Evolutionary conservation across 2,113 vertebrate genomes (phyloP), one percentile per base, ranked within the genome.

Genomic region (Aythya baeri): DNA sequence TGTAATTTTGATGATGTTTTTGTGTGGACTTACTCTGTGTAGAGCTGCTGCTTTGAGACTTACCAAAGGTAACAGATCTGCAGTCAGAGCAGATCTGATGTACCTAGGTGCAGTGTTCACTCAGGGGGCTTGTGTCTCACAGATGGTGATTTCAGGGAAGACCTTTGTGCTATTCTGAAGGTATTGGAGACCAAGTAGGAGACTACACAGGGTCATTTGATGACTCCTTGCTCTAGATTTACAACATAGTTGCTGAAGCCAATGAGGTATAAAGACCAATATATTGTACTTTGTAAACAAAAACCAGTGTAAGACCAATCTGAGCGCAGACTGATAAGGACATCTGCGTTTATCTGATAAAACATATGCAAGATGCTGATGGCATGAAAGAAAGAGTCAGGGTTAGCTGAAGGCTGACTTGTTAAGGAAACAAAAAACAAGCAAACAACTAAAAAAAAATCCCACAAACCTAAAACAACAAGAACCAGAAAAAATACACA

Each of bases 331-430:
- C 31, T 95, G 66, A 72, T 81, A 36, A 80, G 32, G 13, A 67
- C n/a, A 11, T 36, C 65, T 66, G 18, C 26, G 32, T 93, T 96
- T 95, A 80, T 88, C 52, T 90, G 58, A 50, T 74, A 55, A 23
- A 88, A 67, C 18, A 88, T 58, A 88, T 55, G 79, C 55, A 90
- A 86, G 70, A 83, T 82, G 66, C 62, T 91, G 67, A 88, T 91
- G 90, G 90, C 55, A 70, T 92, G 63, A 96, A 97, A 83, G 85
- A 74, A 32, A 52, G 44, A 96, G 63, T 83, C 78, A 86, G 73
- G 65, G 85, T 96, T 94, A 97, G 90, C 91, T 49, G 79, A 65
- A 89, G 65, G 79, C 18, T 74, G 89, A 26, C 61, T 67, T 91
- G 77, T 81, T 52, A 31, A 96, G 95, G 46, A 97, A 80, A 75